Evolutionary conservation across 2,888 invertebrate species (phyloP).

Genomic region (Megastigmus dorsalis): DNA sequence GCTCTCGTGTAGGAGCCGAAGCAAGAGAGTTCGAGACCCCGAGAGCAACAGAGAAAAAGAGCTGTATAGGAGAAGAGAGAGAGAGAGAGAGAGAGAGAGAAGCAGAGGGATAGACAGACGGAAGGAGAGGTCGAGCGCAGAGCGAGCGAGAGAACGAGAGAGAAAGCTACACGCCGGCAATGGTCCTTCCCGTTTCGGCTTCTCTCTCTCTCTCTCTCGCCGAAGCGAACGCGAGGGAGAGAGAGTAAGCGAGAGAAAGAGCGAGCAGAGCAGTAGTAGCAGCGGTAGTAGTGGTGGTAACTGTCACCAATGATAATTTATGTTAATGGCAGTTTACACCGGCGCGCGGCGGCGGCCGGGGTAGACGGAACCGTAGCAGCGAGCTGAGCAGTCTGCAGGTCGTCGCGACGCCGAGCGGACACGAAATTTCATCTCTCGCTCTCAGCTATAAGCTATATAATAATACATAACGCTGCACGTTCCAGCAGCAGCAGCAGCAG

Average conservation of each 20-base stretch:
- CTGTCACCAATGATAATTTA: slow-evolving; percentile 80
- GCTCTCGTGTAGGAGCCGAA: slow-evolving; percentile 4
- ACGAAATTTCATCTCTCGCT: slow-evolving; percentile 42
- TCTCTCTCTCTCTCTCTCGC: too few species aligned
- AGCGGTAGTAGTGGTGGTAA: slow-evolving; percentile 67
- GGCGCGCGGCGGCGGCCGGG: slow-evolving; percentile 58
- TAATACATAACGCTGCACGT: too few species aligned
- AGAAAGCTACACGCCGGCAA: slow-evolving; percentile 5
- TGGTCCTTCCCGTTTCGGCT: slow-evolving; percentile 42
- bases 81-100: slow-evolving; percentile 5
- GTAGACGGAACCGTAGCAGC: slow-evolving; percentile 26
- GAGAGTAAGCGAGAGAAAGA: background rate
- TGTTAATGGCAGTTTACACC: slow-evolving; percentile 73
- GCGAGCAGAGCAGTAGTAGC: background rate
- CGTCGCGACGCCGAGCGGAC: slow-evolving; percentile 69
- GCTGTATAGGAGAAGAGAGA: background rate
- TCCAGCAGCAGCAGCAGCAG: too few species aligned
- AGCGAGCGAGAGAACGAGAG: background rate
- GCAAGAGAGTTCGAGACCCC: too few species aligned
- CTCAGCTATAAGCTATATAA: too few species aligned
- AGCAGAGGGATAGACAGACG: background rate
- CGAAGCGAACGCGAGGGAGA: background rate
- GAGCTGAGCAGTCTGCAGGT: slow-evolving; percentile 68
- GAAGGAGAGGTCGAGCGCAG: background rate
- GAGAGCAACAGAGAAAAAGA: too few species aligned